Evolutionary conservation across 2,113 vertebrate genomes (phyloP).

Genomic region (Sebastes schlegelii): DNA sequence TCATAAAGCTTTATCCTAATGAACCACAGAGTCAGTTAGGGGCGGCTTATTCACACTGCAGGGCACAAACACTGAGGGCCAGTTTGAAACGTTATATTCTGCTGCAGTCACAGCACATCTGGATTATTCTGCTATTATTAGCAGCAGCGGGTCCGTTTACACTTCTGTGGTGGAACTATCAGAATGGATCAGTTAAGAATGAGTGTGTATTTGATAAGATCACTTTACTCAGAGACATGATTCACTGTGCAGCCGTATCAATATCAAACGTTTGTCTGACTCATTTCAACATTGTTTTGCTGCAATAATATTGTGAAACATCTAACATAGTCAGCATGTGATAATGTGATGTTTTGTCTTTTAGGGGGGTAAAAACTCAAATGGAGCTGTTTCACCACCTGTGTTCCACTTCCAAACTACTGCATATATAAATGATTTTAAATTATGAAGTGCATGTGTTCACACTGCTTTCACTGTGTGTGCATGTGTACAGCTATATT

Average conservation of each 20-base stretch:
- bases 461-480: not conserved
- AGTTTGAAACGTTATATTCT: conserved; percentile 25
- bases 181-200: not conserved
- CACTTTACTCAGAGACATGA: not conserved
- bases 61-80: not conserved
- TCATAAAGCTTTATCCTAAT: conserved; percentile 72
- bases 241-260: not conserved
- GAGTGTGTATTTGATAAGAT: not conserved
- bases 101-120: not conserved
- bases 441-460: not conserved
- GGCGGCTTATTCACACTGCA: conserved; percentile 8
- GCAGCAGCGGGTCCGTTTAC: not conserved
- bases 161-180: conserved; percentile 7
- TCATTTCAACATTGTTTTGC: not conserved
- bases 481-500: no score
- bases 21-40: conserved; percentile 62
- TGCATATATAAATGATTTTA: not conserved
- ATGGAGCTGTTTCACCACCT: not conserved
- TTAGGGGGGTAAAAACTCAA: not conserved
- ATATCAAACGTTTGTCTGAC: not conserved
- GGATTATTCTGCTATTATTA: conserved; percentile 4
- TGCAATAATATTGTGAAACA: not conserved
- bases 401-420: not conserved
- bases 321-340: not conserved
- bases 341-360: not conserved